Evolutionary conservation across 1,140 invertebrate species (phyloP), one percentile per base, ranked within the genome.

Genomic region (Solenopsis fugax): DNA sequence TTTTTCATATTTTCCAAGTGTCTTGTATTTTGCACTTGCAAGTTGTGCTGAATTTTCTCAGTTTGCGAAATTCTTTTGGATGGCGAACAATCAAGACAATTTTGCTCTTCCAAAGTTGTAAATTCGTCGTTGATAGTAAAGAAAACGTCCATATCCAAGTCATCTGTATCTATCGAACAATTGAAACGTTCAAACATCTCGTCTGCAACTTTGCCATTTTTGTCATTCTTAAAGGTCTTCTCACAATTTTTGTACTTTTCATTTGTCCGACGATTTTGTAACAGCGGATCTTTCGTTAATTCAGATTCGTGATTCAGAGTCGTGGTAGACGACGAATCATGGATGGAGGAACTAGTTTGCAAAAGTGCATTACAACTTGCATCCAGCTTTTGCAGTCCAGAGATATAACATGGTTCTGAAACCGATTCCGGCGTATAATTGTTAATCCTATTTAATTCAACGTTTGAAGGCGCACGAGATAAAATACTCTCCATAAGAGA

Each of bases 71-170:
- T 24, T 64, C 12, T 56, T 10, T 48, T 21, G 54, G n/a, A 48
- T 21, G 7, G n/a, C n/a, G n/a, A 56, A 56, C 21, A 7, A 21
- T 56, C 21, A 13, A 69, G 75, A 41, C 75, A 9, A 7, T 58
- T 86, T 1, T 48, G 21, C 18, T 71, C 56, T 6, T 84, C 37
- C 16, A 21, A 29, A 58, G 34, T 60, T 21, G 21, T 54, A 85
- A 89, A 62, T 24, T 69, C 52, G 0, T 16, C 45, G 12, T 81
- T 29, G n/a, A 0, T 56, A 71, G 45, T 60, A 82, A 69, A 81
- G 1, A 54, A 60, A 73, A 48, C 12, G n/a, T 91, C 85, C 29
- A 75, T 64, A n/a, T 87, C 58, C 45, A 89, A 76, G 34, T 89
- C 45, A 60, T 81, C 24, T 16, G 21, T 80, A 85, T 84, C 60